Base-by-base conservation (phyloP, 1,140 invertebrate genomes). In the Drosophila repleta region DNA sequence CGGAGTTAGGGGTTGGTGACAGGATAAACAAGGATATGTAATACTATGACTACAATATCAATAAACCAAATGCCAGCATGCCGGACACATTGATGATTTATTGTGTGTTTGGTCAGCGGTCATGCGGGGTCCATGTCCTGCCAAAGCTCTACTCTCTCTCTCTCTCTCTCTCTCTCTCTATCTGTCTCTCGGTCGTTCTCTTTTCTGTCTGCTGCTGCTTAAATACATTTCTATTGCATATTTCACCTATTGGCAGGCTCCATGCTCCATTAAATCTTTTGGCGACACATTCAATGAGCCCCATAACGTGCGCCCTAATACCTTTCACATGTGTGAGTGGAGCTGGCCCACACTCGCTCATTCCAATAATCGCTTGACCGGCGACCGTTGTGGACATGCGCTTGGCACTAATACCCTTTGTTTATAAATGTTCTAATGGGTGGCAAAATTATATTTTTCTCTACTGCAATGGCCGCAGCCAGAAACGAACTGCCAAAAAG, bases 351-450 rank as follows among this genome's bases (percentile, higher is more conserved):
- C 55, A 24, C 17, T 80, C 18, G 10, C n/a, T n/a, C 48, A 39
- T 32, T 32, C 29, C 48, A 52, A 67, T 73, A 61, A 62, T 73
- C 57, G 70, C 61, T 62, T 10, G 56, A 63, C 49, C 69, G 29
- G 37, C 51, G 65, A 24, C 64, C 55, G 41, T 52, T 68, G 70
- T 62, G 64, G 66, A 63, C 71, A 57, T 74, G 58, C 66, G 66
- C 60, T 74, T 70, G 66, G 66, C 55, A 74, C 74, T 89, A 79
- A 90, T 90, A 90, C 78, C 85, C 79, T 79, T 90, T 90, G 85
- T 90, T 90, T 90, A 90, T 90, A 90, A 90, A 90, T 90, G 81
- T 71, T 79, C 81, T 90, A 90, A 90, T 90, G 76, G 84, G 65
- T 29, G 43, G 55, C 62, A 85, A 85, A 82, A 70, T 90, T 87